Base-by-base conservation (phyloP, 2,888 invertebrate species). In the Drosophila antonietae region DNA sequence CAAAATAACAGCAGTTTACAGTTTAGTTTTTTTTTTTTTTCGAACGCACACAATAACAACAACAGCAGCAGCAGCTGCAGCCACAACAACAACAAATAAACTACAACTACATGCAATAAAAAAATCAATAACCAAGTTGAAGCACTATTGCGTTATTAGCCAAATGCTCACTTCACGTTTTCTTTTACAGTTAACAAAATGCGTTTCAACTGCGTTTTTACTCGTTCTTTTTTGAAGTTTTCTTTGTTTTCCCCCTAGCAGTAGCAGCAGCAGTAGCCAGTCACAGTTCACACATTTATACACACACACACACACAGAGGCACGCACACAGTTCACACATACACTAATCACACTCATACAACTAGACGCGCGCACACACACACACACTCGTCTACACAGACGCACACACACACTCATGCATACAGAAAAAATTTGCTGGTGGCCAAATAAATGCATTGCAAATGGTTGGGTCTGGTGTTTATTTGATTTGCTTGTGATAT, bases 241-340 rank as follows among this genome's bases (percentile, higher is more conserved):
- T 89, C 89, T 90, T 89, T 89, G 90, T 89, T 90, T 89, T 90
- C 89, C 88, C 88, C 72, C 68, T 75, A 68, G 65, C 75, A 83
- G 74, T 73, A 70, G 57, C 47, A 28, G 47, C 47, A 47, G 49
- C 49, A 51, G 49, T 33, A 51, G 66, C 66, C 88, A 88, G 78
- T 81, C 78, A 78, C 83, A 80, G 73, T 80, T 70, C 63, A 73
- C 73, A 82, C 73, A 76, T 58, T 78, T 73, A 68, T 60, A 62
- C 6, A 14, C 43, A 43, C 18, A 18, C 49, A 51, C 23, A 23
- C n/a, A n/a, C 49, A 5, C 31, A 3, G 10, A 28, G 28, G 28
- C 28, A 28, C 28, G 10, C 28, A 23, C 62, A 47, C 56, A 58
- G 51, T 7, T 7, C 52, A 14, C 49, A 62, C 39, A 73, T 9